Percentiles rank a stretch among this genome's conserved stretches.
phyloP scores from a whole-genome alignment of 2,888 invertebrate genomes.

The Dyspetes luteomarginatus region DNA sequence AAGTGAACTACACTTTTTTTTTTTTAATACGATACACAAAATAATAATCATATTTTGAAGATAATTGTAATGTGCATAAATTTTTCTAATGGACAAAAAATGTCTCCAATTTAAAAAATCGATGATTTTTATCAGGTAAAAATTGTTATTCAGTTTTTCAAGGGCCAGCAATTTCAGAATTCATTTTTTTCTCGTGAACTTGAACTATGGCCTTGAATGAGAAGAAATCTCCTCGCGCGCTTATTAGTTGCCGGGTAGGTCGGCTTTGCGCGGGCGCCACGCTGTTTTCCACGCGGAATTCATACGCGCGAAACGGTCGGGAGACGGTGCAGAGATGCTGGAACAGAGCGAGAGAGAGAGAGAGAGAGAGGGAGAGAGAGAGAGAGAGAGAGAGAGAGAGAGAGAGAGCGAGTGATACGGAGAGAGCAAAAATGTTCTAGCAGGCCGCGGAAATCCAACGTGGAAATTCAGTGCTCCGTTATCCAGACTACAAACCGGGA shows the following conservation, averaged over 20 bases:
- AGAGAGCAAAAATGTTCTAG: slow-evolving; percentile 37
- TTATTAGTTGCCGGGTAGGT: slow-evolving; percentile 27
- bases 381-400: background rate
- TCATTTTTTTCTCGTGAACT: background rate
- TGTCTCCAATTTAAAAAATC: too few relatives aligned
- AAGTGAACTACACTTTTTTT: too few relatives aligned
- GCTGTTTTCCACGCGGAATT: slow-evolving; percentile 12
- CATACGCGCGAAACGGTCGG: background rate
- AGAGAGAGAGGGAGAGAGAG: background rate
- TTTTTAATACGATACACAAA: too few relatives aligned
- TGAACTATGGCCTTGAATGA: background rate
- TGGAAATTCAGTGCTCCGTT: slow-evolving; percentile 59
- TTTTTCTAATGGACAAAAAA: too few relatives aligned
- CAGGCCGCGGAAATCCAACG: slow-evolving; percentile 46
- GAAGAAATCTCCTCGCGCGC: background rate
- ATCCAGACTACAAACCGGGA: slow-evolving; percentile 51
- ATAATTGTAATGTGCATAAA: too few relatives aligned
- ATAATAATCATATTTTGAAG: too few relatives aligned
- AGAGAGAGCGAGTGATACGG: slow-evolving; percentile 8
- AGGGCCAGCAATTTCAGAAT: background rate
- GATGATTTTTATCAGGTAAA: too few relatives aligned
- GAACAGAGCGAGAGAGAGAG: background rate
- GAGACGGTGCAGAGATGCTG: background rate
- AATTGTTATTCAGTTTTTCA: too few relatives aligned
- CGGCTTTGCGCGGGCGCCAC: slow-evolving; percentile 59